Evolutionary conservation across 92 coral and sea anemone species (phyloP).

Genomic region (Galaxea fascicularis): DNA sequence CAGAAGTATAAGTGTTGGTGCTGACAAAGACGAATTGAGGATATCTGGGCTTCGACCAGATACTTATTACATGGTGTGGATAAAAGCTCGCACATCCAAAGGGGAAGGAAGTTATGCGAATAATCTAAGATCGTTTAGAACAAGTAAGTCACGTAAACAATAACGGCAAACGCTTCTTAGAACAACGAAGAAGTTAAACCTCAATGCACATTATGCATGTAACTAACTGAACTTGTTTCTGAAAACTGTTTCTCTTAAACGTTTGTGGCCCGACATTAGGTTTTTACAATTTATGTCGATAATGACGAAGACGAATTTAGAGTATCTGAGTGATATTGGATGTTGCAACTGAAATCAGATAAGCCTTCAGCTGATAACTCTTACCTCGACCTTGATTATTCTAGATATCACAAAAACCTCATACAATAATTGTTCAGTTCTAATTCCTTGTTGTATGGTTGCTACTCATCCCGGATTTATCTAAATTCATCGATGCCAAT

Average conservation of each 20-base stretch:
- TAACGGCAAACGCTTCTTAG: neutral
- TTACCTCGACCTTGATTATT: too few species aligned
- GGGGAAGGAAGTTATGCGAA: slow-evolving; percentile 15
- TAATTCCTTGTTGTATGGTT: too few species aligned
- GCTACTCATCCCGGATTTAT: too few species aligned
- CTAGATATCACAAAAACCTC: too few species aligned
- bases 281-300: too few species aligned
- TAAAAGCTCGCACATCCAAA: slow-evolving; percentile 3
- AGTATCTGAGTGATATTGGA: too few species aligned
- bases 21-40: neutral
- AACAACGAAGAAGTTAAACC: neutral
- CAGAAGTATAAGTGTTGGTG: slow-evolving; percentile 3
- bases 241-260: neutral
- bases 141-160: slow-evolving; percentile 10
- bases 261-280: neutral
- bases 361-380: too few species aligned
- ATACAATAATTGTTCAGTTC: too few species aligned
- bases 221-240: neutral
- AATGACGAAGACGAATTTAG: too few species aligned
- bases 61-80: neutral
- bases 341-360: too few species aligned
- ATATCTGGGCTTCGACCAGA: slow-evolving; percentile 1
- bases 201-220: neutral
- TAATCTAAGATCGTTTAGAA: neutral
- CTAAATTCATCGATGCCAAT: too few species aligned